Evolutionary conservation across 2,797 vertebrate species (phyloP), one percentile per base, ranked within the genome.

Genomic region (Botia kubotai): DNA sequence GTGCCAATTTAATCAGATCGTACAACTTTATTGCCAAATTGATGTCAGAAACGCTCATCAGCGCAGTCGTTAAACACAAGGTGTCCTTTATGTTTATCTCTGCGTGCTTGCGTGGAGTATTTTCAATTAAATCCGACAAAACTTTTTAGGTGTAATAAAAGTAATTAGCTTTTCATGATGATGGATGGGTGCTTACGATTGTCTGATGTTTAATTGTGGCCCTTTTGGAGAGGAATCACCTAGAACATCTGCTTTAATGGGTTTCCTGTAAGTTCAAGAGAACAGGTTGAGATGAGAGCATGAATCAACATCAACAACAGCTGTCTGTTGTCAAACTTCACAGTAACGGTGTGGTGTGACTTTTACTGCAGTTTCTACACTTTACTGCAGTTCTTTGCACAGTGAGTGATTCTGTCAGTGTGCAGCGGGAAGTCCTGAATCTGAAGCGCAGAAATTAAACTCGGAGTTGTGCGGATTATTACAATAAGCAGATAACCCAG

Each of bases 11-110:
- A 76, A 46, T 65, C 52, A 12, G 36, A 74, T 73, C 39, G 26
- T 67, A 78, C 75, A 63, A 81, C 46, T 78, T 81, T 74, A 77
- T 55, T 75, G 57, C 33, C 72, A 76, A 48, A 72, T 60, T 63
- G 75, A 66, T 79, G 75, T 50, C 60, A 60, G 65, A 57, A 60
- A 58, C 26, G 29, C 65, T 84, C 50, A 75, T 84, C 72, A 60
- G 33, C 16, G 19, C 26, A 39, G 48, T 46, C 58, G n/a, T 80
- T 84, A 66, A 78, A 72, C n/a, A 62, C 36, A 77, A 82, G 67
- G 79, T 73, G 58, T 57, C 46, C 23, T 72, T 82, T 53, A 26
- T 16, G 46, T 77, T 67, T 43, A 67, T 57, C 48, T 53, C 62
- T 23, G 14, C 23, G 63, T 67, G 53, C 53, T 46, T 67, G 33